Conservation (phyloP, 2,797 vertebrate genomes). For the Enteromius mattozi region DNA sequence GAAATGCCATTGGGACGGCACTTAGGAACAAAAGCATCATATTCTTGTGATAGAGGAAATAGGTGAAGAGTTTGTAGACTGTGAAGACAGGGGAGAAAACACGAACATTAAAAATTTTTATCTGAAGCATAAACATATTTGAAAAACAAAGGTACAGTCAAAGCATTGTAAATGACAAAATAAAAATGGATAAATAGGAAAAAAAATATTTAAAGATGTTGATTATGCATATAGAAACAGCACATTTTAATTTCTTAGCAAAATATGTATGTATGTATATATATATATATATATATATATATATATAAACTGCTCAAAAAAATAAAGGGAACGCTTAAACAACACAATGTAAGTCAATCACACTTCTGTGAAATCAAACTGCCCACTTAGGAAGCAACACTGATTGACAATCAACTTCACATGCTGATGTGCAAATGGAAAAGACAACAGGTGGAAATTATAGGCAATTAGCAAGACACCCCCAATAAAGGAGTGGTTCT, state of each 20-base stretch:
- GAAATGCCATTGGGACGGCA: slow-evolving; percentile 42
- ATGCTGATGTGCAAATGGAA: too few species aligned
- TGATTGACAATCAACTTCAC: too few species aligned
- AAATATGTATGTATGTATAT: neutral
- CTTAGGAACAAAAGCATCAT: slow-evolving; percentile 47
- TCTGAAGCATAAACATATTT: neutral
- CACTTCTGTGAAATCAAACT: too few species aligned
- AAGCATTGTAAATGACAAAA: neutral
- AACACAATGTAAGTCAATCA: too few species aligned
- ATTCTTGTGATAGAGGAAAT: slow-evolving; percentile 62
- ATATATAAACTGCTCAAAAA: too few species aligned
- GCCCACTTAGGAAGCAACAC: too few species aligned
- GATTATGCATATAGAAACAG: neutral
- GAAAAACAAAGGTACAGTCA: neutral
- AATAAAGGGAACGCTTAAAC: too few species aligned
- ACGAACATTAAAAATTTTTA: neutral
- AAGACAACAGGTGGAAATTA: too few species aligned
- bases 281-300: neutral
- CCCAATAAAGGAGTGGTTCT: too few species aligned
- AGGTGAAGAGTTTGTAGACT: slow-evolving; percentile 67
- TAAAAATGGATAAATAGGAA: neutral
- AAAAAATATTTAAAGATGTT: neutral
- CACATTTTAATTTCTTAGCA: neutral
- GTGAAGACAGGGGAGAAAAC: slow-evolving; percentile 8
- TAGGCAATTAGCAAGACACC: too few species aligned